These are phyloP conservation scores for Siniperca undulata DNA, from an alignment of 2,797 vertebrate genomes.

Conservation along the genomic window DNA sequence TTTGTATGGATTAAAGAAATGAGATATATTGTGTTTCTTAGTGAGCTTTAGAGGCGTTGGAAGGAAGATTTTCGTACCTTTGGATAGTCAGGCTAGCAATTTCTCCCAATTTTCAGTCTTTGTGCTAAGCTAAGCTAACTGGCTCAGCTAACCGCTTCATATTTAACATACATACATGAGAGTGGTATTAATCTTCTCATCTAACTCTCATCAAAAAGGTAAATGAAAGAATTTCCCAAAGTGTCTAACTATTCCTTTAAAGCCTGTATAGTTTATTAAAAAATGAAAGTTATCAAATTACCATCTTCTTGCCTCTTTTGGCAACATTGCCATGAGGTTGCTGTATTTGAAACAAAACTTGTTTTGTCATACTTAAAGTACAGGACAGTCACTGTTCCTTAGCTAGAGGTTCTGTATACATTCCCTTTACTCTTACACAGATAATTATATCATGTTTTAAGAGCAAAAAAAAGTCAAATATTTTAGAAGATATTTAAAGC, in stretches of 20 bases:
- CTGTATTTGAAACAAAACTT: constrained; percentile 26
- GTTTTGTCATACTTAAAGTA: constrained; percentile 34
- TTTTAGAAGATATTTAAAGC: constrained; percentile 57
- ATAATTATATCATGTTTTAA: constrained; percentile 37
- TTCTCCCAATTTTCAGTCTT: constrained; percentile 13
- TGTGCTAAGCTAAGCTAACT: constrained; percentile 23
- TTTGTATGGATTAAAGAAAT: neutral
- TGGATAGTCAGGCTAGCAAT: neutral
- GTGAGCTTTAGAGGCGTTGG: neutral
- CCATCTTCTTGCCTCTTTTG: neutral
- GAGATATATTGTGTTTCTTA: neutral
- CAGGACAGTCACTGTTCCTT: constrained; percentile 21
- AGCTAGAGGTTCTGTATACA: constrained; percentile 24
- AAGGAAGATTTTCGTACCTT: neutral
- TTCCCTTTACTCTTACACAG: constrained; percentile 64
- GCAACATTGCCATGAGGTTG: neutral
- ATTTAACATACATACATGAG: neutral
- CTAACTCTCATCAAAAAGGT: neutral
- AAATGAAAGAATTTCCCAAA: neutral
- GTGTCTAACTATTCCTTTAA: neutral
- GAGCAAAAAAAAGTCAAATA: constrained; percentile 35
- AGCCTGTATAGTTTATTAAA: neutral
- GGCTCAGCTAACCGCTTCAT: neutral
- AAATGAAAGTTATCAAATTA: neutral
- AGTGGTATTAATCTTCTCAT: neutral